Base-by-base conservation (phyloP, 2,888 invertebrate species). In the Pyralis farinalis region DNA sequence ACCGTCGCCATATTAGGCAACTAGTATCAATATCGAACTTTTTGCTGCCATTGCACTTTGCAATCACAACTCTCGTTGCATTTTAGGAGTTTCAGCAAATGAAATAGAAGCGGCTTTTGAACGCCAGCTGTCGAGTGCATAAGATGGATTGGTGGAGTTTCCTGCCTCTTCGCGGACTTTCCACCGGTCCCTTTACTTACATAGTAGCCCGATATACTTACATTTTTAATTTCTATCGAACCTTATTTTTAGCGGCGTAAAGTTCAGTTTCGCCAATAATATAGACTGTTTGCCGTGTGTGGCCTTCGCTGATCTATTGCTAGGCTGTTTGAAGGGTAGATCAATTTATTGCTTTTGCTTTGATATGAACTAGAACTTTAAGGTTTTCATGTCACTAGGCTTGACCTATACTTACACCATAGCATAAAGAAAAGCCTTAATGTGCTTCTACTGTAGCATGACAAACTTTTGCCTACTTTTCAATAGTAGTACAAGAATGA, bases 161-260 rank as follows among this genome's bases (percentile, higher is more conserved):
- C 59, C 59, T 73, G 63, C 58, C 52, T 55, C 48, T 57, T 47
- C 47, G 45, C 52, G 57, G 63, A 63, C 65, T 67, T 71, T 68
- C 64, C 58, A 68, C 59, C 64, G 66, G 54, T 63, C 71, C 62
- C 62, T 63, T 69, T 68, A 66, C 64, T 63, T 49, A 59, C 55
- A 55, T 64, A 58, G 58, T 49, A 52, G 51, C 56, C 61, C 48
- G 37, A 33, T 27, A 42, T 46, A 49, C 35, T 30, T 50, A 51
- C 43, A 44, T 35, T 37, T 44, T 49, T 43, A 49, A 36, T 28
- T 28, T 43, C 16, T 11, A 16, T 37, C 25, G 7, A 27, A 27
- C 42, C 12, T 28, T 60, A 51, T 35, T 40, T 29, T 0, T 29
- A 5, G 4, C 16, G 5, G 0, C 1, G 31, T 49, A 51, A 37